Base-by-base conservation (phyloP, 2,888 invertebrate genomes). In the Schizotus pectinicornis region DNA sequence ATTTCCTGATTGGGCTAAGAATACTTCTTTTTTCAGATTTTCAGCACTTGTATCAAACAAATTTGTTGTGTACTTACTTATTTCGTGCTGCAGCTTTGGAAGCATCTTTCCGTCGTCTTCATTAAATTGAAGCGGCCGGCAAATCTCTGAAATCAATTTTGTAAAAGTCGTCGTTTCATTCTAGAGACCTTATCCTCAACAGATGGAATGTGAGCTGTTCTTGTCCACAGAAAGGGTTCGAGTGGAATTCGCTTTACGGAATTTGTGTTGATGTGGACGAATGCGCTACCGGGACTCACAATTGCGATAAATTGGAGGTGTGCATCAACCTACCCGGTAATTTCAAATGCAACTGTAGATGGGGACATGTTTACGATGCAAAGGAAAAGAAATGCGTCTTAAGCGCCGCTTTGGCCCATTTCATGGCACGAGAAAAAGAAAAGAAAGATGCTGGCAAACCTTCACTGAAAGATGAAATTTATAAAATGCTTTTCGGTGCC, bases 211-310 rank as follows among this genome's bases (percentile, higher is more conserved):
- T 87, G 42, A 82, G 82, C 39, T 88, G 88, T 71, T 63, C 78
- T 50, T 88, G 88, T 70, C 73, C 72, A 8, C 68, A 79, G 45
- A 48, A 65, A 1, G 86, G 86, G 0, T 85, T 81, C 74, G 74
- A 77, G 61, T 88, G 86, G 85, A 83, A 81, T 62, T 84, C 87
- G 7, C 75, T 81, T 62, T 86, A 82, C 72, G 84, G 85, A n/a
- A 80, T 84, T 62, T 88, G 88, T 75, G 79, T 87, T 3, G 88
- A 88, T 74, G 73, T 83, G 33, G 84, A 88, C 70, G 88, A 88
- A 75, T 88, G 88, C 68, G 58, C 63, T 12, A 56, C 48, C 3
- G 65, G 71, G 6, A 72, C 69, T 11, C 56, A 83, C 65, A 74
- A 76, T 59, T 84, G 85, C 67, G 69, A 64, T 0, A 59, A 67